Base-by-base conservation (phyloP, 2,797 vertebrate species). In the Danio kyathit region DNA sequence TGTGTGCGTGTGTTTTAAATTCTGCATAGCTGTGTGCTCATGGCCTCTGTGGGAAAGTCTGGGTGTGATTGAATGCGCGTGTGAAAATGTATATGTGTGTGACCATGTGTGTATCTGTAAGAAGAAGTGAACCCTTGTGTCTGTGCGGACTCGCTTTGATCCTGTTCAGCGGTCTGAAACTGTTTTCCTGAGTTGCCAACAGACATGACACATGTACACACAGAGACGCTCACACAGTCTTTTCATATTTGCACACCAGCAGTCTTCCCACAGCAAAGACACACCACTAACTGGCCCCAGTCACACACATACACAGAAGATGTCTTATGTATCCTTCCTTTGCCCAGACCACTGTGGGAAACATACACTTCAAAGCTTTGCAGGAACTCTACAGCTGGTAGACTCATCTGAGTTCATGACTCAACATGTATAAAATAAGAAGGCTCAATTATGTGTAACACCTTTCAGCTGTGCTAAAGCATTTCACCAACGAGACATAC, bases 161-260 rank as follows among this genome's bases (percentile, higher is more conserved):
- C 84, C 78, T 81, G 80, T 85, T 76, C 78, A 83, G 69, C 66
- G 82, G 82, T 83, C 80, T 85, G 83, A 82, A 85, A 84, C 82
- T 63, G 49, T 79, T 82, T 73, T 80, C 43, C 41, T 80, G 71
- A 71, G 67, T 54, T 82, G 76, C 83, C 72, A 73, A 76, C 75
- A 74, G 82, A 59, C 74, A 66, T 61, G 52, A 63, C 74, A 61
- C 74, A 84, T 69, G 60, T 74, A 78, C 73, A 41, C 69, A 74
- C 49, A 5, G 21, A 67, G 40, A 60, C 16, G 17, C 63, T 54
- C 70, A 69, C 52, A 83, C 73, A 76, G 66, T 70, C 63, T 64
- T 66, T 74, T 75, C 57, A 67, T 83, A 84, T 83, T 85, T 84
- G 81, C 83, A 83, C 75, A 76, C 64, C 57, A 83, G 49, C 59